Evolutionary conservation across 2,113 vertebrate species (phyloP).

Genomic region (Charina bottae): DNA sequence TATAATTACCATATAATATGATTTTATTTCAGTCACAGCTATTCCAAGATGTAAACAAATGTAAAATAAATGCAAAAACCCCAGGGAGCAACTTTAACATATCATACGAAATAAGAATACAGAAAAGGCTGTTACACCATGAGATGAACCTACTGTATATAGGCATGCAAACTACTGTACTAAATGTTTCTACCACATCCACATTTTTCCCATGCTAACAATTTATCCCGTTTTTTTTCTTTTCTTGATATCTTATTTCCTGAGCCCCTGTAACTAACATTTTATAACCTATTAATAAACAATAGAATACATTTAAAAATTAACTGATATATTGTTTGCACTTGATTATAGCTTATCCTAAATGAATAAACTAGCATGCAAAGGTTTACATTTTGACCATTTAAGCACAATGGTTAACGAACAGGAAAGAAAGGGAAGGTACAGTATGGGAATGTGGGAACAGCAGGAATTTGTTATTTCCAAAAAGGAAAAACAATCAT

Average conservation of each 20-base stretch:
- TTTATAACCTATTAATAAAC: background rate
- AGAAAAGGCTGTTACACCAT: background rate
- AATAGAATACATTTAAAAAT: background rate
- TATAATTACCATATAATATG: background rate
- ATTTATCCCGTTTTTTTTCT: background rate
- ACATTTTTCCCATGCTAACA: background rate
- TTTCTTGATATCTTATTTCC: background rate
- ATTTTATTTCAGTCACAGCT: background rate
- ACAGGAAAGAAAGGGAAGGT: no score
- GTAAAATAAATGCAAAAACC: background rate
- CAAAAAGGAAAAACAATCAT: no score
- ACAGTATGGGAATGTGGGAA: no score
- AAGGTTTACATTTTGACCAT: background rate
- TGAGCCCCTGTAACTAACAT: background rate
- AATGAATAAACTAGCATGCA: background rate
- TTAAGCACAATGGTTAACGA: background rate
- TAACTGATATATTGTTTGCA: background rate
- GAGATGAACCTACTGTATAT: background rate
- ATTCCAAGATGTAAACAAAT: background rate
- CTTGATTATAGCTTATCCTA: background rate
- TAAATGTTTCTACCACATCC: background rate
- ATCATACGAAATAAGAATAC: background rate
- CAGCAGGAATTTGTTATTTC: no score
- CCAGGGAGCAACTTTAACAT: background rate
- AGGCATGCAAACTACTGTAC: background rate